A percentile compares a stretch with the other conserved stretches of the same genome.
phyloP scores from a whole-genome alignment of 1,140 invertebrate genomes.

The Thaumetopoea pityocampa region DNA sequence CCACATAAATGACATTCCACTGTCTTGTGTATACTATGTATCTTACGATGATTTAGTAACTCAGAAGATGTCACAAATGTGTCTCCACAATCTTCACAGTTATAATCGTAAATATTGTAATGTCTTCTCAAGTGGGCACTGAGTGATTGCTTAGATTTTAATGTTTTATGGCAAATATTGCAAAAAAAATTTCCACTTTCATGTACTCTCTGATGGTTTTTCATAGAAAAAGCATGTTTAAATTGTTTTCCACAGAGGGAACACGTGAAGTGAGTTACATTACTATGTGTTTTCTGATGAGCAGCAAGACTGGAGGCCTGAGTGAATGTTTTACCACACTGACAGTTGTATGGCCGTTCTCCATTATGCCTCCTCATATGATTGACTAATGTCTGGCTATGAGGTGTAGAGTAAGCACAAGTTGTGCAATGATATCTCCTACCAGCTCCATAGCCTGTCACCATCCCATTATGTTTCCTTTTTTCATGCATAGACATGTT shows the following conservation, averaged over 20 bases:
- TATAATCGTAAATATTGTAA: slow-evolving; percentile 67
- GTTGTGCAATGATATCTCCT: slow-evolving; percentile 60
- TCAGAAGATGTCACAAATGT: slow-evolving; percentile 68
- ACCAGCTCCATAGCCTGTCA: slow-evolving; percentile 53
- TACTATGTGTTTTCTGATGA: slow-evolving; percentile 73
- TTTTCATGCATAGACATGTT: slow-evolving; percentile 51
- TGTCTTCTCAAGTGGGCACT: slow-evolving; percentile 65
- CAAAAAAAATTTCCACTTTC: slow-evolving; percentile 43
- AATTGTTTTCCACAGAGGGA: slow-evolving; percentile 79
- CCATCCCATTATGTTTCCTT: slow-evolving; percentile 50
- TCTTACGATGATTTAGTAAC: slow-evolving; percentile 63
- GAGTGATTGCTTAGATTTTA: slow-evolving; percentile 63
- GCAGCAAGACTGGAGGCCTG: slow-evolving; percentile 69
- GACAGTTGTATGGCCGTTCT: slow-evolving; percentile 73
- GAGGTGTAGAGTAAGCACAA: slow-evolving; percentile 63
- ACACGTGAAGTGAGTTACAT: slow-evolving; percentile 76
- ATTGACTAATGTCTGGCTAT: slow-evolving; percentile 67
- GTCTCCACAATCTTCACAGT: slow-evolving; percentile 68
- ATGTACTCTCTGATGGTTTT: slow-evolving; percentile 64
- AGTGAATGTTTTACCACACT: slow-evolving; percentile 78
- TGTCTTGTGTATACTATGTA: slow-evolving; percentile 50
- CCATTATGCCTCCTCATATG: slow-evolving; percentile 75
- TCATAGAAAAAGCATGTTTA: slow-evolving; percentile 69
- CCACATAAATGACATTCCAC: slow-evolving; percentile 69
- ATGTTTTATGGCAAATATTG: slow-evolving; percentile 51